These are phyloP conservation scores for Ariopsis seemanni DNA, from an alignment of 2,113 vertebrate species.

Conservation along the genomic window DNA sequence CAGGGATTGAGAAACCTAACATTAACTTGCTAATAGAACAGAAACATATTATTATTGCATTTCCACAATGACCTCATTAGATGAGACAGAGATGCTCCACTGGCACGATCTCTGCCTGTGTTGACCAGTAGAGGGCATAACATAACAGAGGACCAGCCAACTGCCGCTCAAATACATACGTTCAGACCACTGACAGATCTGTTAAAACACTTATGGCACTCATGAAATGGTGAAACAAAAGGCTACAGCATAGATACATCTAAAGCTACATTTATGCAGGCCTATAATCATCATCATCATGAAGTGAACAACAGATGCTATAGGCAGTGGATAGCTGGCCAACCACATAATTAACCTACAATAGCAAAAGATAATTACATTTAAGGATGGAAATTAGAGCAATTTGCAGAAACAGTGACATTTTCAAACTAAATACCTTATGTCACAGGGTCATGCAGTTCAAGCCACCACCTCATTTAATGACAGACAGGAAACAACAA, in stretches of 20 bases:
- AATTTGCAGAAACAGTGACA: constrained; percentile 14
- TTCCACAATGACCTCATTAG: background rate
- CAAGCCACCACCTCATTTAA: constrained; percentile 1
- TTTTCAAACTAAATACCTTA: constrained; percentile 9
- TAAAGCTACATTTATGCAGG: background rate
- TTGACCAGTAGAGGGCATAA: constrained; percentile 44
- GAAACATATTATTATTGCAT: background rate
- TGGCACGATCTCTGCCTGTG: background rate
- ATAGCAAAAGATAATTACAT: constrained; percentile 1
- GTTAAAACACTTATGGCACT: background rate
- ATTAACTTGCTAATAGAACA: background rate
- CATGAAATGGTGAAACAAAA: background rate
- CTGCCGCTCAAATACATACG: background rate
- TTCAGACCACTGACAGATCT: background rate
- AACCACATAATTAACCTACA: constrained; percentile 3
- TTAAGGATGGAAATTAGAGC: constrained; percentile 17
- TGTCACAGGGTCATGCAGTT: constrained; percentile 20
- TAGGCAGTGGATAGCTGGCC: background rate
- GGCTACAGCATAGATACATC: background rate
- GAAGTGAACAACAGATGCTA: background rate
- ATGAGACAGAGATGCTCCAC: background rate
- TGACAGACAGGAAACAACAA: background rate
- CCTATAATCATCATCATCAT: background rate
- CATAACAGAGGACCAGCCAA: constrained; percentile 17
- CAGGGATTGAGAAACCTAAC: background rate